phyloP scores from a whole-genome alignment of 2,797 vertebrate genomes.

The Enoplosus armatus region DNA sequence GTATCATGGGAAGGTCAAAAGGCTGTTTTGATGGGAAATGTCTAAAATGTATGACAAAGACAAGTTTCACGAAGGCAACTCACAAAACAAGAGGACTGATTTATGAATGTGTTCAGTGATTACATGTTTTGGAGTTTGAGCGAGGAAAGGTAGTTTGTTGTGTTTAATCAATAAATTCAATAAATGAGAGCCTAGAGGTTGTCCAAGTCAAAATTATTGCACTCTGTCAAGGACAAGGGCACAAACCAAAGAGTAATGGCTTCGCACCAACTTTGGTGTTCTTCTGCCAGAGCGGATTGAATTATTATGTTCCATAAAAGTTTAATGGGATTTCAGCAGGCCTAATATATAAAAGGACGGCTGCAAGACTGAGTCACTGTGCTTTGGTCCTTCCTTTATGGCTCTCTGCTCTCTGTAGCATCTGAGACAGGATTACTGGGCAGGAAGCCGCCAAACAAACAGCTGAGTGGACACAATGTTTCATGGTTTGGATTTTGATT shows the following conservation, averaged over 20 bases:
- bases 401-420: slow-evolving; percentile 31
- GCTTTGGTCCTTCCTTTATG: slow-evolving; percentile 51
- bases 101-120: slow-evolving; percentile 2
- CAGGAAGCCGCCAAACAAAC: slow-evolving; percentile 56
- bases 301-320: slow-evolving; percentile 81
- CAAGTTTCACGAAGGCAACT: background rate
- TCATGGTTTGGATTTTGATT: slow-evolving; percentile 66
- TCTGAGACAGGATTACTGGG: slow-evolving; percentile 47
- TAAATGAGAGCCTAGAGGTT: slow-evolving; percentile 48
- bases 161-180: slow-evolving; percentile 39
- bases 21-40: background rate
- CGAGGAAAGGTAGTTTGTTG: background rate
- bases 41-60: background rate
- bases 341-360: slow-evolving; percentile 69
- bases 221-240: slow-evolving; percentile 68
- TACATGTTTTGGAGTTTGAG: slow-evolving; percentile 5
- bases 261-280: slow-evolving; percentile 56
- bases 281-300: slow-evolving; percentile 74
- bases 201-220: slow-evolving; percentile 61
- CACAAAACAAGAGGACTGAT: background rate
- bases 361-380: slow-evolving; percentile 51
- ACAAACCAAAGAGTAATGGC: slow-evolving; percentile 64
- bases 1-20: background rate
- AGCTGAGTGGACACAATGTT: slow-evolving; percentile 74
- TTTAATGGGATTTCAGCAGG: slow-evolving; percentile 80